A percentile compares a stretch with the other conserved stretches of the same genome.
Evolutionary conservation across 2,888 invertebrate genomes (phyloP).

Genomic region (Matsumyia berberina): DNA sequence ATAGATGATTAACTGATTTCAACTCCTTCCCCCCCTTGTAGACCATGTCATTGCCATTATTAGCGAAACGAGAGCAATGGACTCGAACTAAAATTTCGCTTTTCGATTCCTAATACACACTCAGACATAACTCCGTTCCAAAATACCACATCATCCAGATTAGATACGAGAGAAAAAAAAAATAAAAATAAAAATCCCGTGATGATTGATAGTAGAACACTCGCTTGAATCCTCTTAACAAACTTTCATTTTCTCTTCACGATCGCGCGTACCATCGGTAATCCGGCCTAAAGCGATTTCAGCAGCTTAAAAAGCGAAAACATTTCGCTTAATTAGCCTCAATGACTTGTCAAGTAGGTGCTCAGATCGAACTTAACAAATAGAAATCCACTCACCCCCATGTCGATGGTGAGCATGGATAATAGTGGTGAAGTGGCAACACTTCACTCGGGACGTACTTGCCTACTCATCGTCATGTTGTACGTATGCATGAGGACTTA

Average conservation of each 20-base stretch:
- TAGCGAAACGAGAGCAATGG: conserved; percentile 10
- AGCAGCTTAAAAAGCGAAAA: conserved; percentile 58
- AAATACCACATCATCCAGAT: conserved; percentile 6
- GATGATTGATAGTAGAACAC: neutral
- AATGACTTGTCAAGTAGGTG: conserved; percentile 55
- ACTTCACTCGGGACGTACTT: conserved; percentile 5
- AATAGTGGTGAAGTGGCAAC: conserved; percentile 21
- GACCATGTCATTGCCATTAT: conserved; percentile 6
- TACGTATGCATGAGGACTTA: conserved; percentile 16
- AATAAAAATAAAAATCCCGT: neutral
- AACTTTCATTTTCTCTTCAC: conserved; percentile 51
- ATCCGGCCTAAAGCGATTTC: conserved; percentile 36
- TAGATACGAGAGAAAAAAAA: neutral
- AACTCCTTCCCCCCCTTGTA: neutral
- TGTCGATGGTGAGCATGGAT: conserved; percentile 10
- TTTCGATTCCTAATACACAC: conserved; percentile 4
- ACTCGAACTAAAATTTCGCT: conserved; percentile 37
- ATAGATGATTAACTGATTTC: conserved; percentile 3
- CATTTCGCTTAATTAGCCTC: conserved; percentile 55
- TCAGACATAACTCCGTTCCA: conserved; percentile 4
- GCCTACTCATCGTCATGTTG: neutral
- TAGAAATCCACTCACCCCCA: conserved; percentile 48
- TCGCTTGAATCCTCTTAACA: conserved; percentile 23
- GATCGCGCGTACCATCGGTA: neutral
- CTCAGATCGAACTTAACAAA: conserved; percentile 31